A percentile compares a stretch with the other conserved stretches of the same genome.
These are phyloP conservation scores for Diadema setosum DNA, from an alignment of 35 echinoderm and acorn worm species.

Conservation along the genomic window DNA sequence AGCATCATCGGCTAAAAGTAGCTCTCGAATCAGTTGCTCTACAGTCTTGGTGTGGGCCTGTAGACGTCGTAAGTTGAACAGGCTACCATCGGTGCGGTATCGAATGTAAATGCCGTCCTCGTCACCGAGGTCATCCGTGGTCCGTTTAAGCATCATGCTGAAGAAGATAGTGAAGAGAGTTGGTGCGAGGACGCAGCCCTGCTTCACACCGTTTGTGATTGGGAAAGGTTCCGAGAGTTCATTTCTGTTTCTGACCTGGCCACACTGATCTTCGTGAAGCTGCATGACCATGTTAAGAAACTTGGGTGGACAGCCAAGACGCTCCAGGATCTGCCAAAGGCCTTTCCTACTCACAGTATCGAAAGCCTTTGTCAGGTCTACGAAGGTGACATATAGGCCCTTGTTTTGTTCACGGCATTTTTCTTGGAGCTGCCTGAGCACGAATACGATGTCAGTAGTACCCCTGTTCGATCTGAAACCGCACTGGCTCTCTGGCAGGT, in stretches of 20 bases:
- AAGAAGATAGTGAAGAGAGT: too few relatives aligned
- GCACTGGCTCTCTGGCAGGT: conserved; percentile 30
- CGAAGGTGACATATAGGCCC: too few relatives aligned
- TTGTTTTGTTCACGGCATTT: too few relatives aligned
- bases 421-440: too few relatives aligned
- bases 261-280: too few relatives aligned
- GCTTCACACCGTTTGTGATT: too few relatives aligned
- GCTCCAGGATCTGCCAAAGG: neutral
- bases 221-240: too few relatives aligned
- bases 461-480: neutral
- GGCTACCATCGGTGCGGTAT: conserved; percentile 58
- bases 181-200: too few relatives aligned
- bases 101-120: neutral
- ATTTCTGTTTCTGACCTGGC: too few relatives aligned
- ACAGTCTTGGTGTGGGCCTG: conserved; percentile 17
- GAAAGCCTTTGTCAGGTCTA: too few relatives aligned
- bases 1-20: conserved; percentile 50
- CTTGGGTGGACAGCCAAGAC: neutral
- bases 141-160: neutral
- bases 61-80: conserved; percentile 51
- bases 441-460: conserved; percentile 19
- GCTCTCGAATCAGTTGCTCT: conserved; percentile 5
- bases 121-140: neutral
- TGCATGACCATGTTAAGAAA: too few relatives aligned
- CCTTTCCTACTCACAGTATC: too few relatives aligned